Base-by-base conservation (phyloP, 2,888 invertebrate species). In the Lomographa bimaculata region DNA sequence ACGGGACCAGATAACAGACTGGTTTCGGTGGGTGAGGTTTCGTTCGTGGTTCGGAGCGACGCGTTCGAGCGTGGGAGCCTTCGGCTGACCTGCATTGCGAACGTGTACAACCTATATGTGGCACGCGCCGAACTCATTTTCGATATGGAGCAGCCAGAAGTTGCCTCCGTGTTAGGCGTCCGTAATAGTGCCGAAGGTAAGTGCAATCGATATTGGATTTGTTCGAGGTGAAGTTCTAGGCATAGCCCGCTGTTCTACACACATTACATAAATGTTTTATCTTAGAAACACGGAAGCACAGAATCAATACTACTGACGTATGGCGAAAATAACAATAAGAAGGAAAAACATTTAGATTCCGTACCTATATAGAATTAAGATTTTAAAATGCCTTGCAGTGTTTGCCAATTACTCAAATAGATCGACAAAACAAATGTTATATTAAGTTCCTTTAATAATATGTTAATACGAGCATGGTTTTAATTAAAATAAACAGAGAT, bases 131-230 rank as follows among this genome's bases (percentile, higher is more conserved):
- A 92, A 71, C 82, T 92, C 50, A 83, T 91, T 58, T 87, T 94
- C 63, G 93, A 93, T 74, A 94, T 94, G 83, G 94, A 94, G 76
- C 92, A 92, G 64, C 94, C 94, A 43, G 91, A 93, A 76, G 92
- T 94, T 60, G 94, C 94, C 46, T 93, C 94, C 39, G 94, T 94
- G 60, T 82, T 94, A 58, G 94, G 94, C 59, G 94, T 93, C 46
- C 90, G 92, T 46, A 93, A 93, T 79, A 90, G 90, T 56, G 90
- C 91, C 52, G 61, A 72, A 71, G 90, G 91, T 91, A 71, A 82
- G 86, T 72, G 50, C 44, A 60, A 62, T 67, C 56, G 55, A 64
- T 63, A 64, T 54, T 54, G 39, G 46, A 48, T 54, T 45, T 42
- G 41, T 29, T 42, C 30, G 30, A 20, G 20, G 20, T 18, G 7